These are phyloP conservation scores for Gadus macrocephalus DNA, from an alignment of 2,113 vertebrate genomes.

Conservation along the genomic window DNA sequence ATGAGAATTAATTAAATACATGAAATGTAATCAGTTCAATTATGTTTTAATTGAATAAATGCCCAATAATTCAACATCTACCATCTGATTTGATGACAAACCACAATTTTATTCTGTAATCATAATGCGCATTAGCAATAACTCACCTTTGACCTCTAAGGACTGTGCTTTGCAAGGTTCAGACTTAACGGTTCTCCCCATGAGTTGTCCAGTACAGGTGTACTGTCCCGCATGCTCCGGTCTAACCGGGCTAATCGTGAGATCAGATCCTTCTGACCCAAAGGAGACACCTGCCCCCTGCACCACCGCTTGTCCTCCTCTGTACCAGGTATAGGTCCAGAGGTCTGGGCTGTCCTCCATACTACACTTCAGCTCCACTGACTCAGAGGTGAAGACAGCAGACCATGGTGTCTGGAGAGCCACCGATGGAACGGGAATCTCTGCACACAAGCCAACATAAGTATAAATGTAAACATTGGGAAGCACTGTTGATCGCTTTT, in stretches of 20 bases:
- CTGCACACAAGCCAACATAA: background rate
- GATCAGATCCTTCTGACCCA: background rate
- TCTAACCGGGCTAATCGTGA: background rate
- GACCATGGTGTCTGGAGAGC: background rate
- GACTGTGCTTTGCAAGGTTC: background rate
- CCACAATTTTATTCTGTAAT: background rate
- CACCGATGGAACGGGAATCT: conserved; percentile 7
- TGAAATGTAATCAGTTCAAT: background rate
- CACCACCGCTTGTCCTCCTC: background rate
- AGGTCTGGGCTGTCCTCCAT: background rate
- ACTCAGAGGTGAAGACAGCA: conserved; percentile 14
- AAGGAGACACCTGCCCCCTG: background rate
- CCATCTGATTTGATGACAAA: background rate
- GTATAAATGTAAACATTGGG: too few species aligned
- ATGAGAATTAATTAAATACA: background rate
- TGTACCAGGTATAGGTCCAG: conserved; percentile 11
- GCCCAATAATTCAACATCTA: background rate
- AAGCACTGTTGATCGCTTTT: too few species aligned
- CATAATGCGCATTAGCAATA: background rate
- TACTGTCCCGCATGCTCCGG: background rate
- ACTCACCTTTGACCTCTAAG: background rate
- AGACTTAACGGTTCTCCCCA: background rate
- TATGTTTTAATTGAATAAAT: background rate
- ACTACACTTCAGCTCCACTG: conserved; percentile 2
- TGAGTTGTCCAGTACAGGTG: background rate